Evolutionary conservation across 2,113 vertebrate genomes (phyloP), one percentile per base, ranked within the genome.

Genomic region (Pteronura brasiliensis): DNA sequence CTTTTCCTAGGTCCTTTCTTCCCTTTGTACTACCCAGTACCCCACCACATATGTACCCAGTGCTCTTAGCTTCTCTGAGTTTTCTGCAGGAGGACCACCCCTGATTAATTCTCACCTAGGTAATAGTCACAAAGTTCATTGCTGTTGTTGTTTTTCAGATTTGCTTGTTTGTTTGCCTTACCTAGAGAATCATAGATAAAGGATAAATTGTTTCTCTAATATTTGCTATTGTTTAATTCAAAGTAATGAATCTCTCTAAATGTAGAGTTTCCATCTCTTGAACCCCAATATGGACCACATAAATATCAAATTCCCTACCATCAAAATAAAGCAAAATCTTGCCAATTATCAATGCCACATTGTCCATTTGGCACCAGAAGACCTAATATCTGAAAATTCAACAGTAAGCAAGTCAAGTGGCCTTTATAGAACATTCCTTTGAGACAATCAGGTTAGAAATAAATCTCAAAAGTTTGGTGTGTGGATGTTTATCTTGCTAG

Each of bases 401-500:
- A 72, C 18, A 95, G 84, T 79, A 87, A 85, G 42, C 1, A 52
- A 88, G 25, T 84, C 84, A 39, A 17, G 23, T 63, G 34, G 20
- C 94, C 44, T 90, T 93, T 44, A 34, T 89, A 89, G 90, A 96
- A 81, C 12, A 79, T 87, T 90, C 52, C 59, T 65, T 97, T 96
- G 63, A 98, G 97, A 97, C 93, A 98, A 97, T 98, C 81, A 86
- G 96, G 92, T 59, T 80, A 69, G 93, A 97, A 98, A 98, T 98
- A 91, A 98, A 98, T 97, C 86, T 91, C 47, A 96, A 93, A 95
- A 97, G 91, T 98, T 96, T 97, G 95, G 95, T 96, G 59, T 94
- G 97, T 88, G 95, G 85, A 98, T 98, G 90, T 97, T 98, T 98
- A 98, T 98, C 98, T 98, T 96, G 52, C 61, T 96, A 98, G 96